These are phyloP conservation scores for Xiphophorus couchianus DNA, from an alignment of 2,113 vertebrate genomes.

Conservation along the genomic window DNA sequence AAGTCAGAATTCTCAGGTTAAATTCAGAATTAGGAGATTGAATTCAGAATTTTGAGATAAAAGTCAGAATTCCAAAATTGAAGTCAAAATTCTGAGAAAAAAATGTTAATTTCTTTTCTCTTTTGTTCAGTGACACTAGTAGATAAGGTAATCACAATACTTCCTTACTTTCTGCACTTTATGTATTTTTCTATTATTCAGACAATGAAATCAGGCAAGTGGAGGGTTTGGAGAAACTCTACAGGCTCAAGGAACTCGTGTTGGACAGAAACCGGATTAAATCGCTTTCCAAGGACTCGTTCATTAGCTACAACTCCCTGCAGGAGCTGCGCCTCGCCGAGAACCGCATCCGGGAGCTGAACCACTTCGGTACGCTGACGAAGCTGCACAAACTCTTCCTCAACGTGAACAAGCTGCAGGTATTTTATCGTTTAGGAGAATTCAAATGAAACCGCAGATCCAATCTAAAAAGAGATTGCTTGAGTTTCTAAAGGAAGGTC, in stretches of 20 bases:
- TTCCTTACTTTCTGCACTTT: slow-evolving; percentile 3
- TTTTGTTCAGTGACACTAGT: too few relatives aligned
- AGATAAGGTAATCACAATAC: not conserved
- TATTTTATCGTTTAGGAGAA: slow-evolving; percentile 51
- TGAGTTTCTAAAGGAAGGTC: slow-evolving; percentile 50
- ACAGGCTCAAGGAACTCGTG: slow-evolving; percentile 81
- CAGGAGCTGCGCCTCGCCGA: slow-evolving; percentile 83
- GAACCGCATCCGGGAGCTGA: slow-evolving; percentile 85
- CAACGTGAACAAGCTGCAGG: slow-evolving; percentile 88
- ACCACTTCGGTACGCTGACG: slow-evolving; percentile 76
- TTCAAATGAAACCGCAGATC: slow-evolving; percentile 24
- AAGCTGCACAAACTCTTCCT: slow-evolving; percentile 86
- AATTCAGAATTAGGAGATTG: too few relatives aligned
- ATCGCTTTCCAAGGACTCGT: slow-evolving; percentile 80
- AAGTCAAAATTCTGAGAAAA: too few relatives aligned
- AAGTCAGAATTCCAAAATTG: too few relatives aligned
- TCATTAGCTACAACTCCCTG: slow-evolving; percentile 79
- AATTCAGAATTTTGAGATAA: too few relatives aligned
- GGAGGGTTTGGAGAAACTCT: slow-evolving; percentile 86
- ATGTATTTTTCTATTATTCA: slow-evolving; percentile 48
- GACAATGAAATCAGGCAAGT: slow-evolving; percentile 87
- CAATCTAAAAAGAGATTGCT: slow-evolving; percentile 38
- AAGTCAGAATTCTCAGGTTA: too few relatives aligned
- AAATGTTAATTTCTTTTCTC: too few relatives aligned
- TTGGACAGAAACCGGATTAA: slow-evolving; percentile 86